Evolutionary conservation across 2,113 vertebrate genomes (phyloP).

Genomic region (Chauna torquata): DNA sequence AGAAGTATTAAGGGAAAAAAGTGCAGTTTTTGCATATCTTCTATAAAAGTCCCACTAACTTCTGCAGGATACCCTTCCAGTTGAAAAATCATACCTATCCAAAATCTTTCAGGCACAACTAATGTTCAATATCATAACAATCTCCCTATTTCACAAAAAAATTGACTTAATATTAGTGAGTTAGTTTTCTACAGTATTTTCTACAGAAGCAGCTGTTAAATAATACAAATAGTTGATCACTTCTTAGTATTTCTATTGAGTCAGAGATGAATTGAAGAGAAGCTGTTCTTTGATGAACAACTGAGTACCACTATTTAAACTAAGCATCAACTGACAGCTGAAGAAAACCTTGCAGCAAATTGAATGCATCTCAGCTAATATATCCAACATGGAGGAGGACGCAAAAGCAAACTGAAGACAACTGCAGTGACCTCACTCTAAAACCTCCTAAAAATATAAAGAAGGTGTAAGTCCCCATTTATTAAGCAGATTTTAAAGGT

Average conservation of each 20-base stretch:
- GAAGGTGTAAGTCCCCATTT: background rate
- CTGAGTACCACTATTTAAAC: background rate
- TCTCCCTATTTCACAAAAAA: background rate
- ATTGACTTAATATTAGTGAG: background rate
- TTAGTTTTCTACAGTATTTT: background rate
- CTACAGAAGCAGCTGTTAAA: accelerated
- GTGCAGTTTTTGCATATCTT: accelerated
- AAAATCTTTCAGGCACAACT: background rate
- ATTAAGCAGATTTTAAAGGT: background rate
- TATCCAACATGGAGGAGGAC: background rate
- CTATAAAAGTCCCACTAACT: background rate
- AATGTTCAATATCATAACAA: background rate
- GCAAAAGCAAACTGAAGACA: background rate
- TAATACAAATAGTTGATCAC: background rate
- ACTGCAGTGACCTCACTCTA: background rate
- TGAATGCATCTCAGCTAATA: background rate
- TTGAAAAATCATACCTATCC: background rate
- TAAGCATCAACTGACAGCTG: background rate
- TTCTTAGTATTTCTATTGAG: background rate
- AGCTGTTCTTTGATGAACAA: background rate
- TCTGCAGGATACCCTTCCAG: background rate
- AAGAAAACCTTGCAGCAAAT: background rate
- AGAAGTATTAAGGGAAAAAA: background rate
- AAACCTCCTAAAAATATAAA: background rate
- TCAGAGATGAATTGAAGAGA: background rate